Conservation (phyloP, 2,113 vertebrate genomes). For the Percopsis transmontana region DNA sequence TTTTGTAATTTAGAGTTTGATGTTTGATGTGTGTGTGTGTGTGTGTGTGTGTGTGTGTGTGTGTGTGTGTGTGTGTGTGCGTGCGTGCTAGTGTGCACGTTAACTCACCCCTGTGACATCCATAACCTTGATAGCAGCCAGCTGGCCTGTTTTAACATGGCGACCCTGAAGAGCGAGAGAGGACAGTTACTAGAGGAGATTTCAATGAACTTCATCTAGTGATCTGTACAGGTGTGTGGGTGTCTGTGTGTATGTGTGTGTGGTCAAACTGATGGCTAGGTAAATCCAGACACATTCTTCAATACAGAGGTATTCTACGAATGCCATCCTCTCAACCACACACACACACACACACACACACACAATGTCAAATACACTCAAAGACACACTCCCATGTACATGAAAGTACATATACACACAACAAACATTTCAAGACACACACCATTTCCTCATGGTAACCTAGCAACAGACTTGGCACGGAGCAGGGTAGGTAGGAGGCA, state of each 20-base stretch:
- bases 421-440: constrained; percentile 13
- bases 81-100: constrained; percentile 2
- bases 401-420: neutral
- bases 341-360: neutral
- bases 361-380: neutral
- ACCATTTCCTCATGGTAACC: constrained; percentile 53
- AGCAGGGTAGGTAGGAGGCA: constrained; percentile 34
- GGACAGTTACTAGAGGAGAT: constrained; percentile 8
- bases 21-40: neutral
- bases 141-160: constrained; percentile 79
- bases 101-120: constrained; percentile 79
- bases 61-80: constrained; percentile 1
- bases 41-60: neutral
- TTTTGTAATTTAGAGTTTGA: too few relatives aligned
- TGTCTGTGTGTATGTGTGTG: neutral
- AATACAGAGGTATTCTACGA: constrained; percentile 1
- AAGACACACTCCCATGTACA: neutral
- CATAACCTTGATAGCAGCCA: constrained; percentile 81
- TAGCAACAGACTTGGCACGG: constrained; percentile 67
- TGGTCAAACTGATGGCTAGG: neutral
- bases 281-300: constrained; percentile 39
- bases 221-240: neutral
- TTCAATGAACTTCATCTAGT: too few relatives aligned
- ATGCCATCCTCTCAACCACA: neutral
- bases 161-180: constrained; percentile 64